These are phyloP conservation scores for Triops longicaudatus DNA, from an alignment of 1,140 invertebrate species.

Conservation along the genomic window DNA sequence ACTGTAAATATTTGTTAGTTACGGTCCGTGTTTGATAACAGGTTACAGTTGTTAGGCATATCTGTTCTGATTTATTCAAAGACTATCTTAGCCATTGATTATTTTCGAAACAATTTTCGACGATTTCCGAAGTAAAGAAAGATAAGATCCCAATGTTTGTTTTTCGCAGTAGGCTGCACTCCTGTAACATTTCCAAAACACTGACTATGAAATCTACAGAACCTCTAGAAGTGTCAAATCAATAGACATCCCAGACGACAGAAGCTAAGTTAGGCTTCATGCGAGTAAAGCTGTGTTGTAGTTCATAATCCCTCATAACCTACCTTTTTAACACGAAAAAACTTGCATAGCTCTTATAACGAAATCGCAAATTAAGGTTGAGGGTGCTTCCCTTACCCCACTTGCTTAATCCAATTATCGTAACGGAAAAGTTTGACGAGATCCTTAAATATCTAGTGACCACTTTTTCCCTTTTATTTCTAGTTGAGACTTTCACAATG, in stretches of 20 bases:
- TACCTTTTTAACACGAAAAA: neutral
- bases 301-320: neutral
- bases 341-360: too few relatives aligned
- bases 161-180: too few relatives aligned
- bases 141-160: too few relatives aligned
- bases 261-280: neutral
- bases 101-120: too few relatives aligned
- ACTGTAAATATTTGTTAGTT: too few relatives aligned
- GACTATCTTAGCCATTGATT: too few relatives aligned
- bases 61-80: too few relatives aligned
- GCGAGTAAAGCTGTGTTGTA: neutral
- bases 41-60: too few relatives aligned
- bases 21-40: too few relatives aligned
- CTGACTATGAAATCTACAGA: neutral
- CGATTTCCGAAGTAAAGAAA: too few relatives aligned
- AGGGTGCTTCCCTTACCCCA: neutral
- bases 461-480: neutral
- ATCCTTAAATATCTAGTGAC: neutral
- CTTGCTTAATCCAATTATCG: neutral
- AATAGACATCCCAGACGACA: neutral
- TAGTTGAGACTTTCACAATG: slow-evolving; percentile 45
- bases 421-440: neutral
- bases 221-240: neutral
- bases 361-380: neutral
- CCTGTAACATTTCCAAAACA: too few relatives aligned